Evolutionary conservation across 2,113 vertebrate species (phyloP), one percentile per base, ranked within the genome.

Genomic region (Xenopus laevis): DNA sequence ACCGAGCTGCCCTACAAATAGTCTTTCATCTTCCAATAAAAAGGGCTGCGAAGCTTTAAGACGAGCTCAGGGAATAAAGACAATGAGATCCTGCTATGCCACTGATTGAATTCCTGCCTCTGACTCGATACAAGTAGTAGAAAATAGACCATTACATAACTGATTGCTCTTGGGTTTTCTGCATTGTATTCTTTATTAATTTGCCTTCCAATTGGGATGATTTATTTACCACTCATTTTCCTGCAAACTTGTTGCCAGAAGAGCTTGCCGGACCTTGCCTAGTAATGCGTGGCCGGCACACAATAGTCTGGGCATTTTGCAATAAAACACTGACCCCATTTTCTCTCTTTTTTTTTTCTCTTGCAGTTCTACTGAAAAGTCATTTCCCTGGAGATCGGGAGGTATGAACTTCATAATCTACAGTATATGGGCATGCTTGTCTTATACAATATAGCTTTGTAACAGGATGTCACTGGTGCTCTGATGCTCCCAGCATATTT

Each of bases 341-440:
- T 18, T 61, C 50, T 60, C 10, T 53, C 4, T 63, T 16, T 85
- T 23, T 21, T 20, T 82, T 83, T 77, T 85, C 82, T 83, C 78
- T 82, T 84, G 23, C 86, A 98, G 96, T 88, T 99, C 96, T 58
- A 98, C 97, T 89, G 96, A 99, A 87, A 99, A 97, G 89, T 98
- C 96, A 79, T 94, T 98, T 88, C 94, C 95, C 79, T 99, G 97
- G 97, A 96, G 93, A 93, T 90, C 92, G 64, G 83, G 94, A 96
- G 97, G 97, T 99, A 95, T 72, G 83, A 59, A 45, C 46, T 79
- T 86, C 84, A 74, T 55, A 55, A 20, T 80, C 46, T 71, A 72
- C 60, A 69, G 55, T 69, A 50, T 69, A 47, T 62, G 44, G 27
- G 30, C 18, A 50, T 76, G 60, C 18, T 62, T 40, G 12, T 40